Percentiles rank a stretch among this genome's conserved stretches.
phyloP scores from a whole-genome alignment of 1,140 invertebrate species.

The Diprion similis region DNA sequence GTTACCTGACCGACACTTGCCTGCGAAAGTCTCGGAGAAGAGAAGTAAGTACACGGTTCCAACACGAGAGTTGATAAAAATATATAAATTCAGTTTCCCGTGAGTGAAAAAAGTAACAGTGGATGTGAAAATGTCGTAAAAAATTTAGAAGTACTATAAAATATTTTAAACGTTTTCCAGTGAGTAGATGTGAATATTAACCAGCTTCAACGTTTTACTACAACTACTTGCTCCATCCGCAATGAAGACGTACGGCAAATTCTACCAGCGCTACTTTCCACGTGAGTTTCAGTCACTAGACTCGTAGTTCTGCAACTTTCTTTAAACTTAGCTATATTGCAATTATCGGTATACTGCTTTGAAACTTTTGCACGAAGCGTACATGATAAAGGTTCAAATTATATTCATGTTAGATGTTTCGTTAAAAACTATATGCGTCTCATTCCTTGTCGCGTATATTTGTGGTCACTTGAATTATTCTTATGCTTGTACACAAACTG shows the following conservation, averaged over 20 bases:
- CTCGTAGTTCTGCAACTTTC: background rate
- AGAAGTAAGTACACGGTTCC: background rate
- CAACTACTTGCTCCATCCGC: background rate
- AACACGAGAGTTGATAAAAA: too few species aligned
- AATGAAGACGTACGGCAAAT: background rate
- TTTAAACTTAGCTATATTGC: background rate
- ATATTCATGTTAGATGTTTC: too few species aligned
- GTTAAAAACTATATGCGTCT: too few species aligned
- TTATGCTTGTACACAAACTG: too few species aligned
- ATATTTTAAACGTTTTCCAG: background rate
- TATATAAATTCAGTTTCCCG: too few species aligned
- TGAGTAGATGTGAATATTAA: background rate
- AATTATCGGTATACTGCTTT: too few species aligned
- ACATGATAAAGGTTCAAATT: too few species aligned
- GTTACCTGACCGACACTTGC: background rate
- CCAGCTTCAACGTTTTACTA: background rate
- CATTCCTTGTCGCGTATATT: too few species aligned
- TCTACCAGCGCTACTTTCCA: background rate
- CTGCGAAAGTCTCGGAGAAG: background rate
- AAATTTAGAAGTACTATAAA: background rate
- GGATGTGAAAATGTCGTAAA: background rate
- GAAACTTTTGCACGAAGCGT: too few species aligned
- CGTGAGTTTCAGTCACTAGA: background rate
- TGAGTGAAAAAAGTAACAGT: background rate
- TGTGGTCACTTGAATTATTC: too few species aligned